phyloP scores from a whole-genome alignment of 1,140 invertebrate species.

The Ceratina japonica region DNA sequence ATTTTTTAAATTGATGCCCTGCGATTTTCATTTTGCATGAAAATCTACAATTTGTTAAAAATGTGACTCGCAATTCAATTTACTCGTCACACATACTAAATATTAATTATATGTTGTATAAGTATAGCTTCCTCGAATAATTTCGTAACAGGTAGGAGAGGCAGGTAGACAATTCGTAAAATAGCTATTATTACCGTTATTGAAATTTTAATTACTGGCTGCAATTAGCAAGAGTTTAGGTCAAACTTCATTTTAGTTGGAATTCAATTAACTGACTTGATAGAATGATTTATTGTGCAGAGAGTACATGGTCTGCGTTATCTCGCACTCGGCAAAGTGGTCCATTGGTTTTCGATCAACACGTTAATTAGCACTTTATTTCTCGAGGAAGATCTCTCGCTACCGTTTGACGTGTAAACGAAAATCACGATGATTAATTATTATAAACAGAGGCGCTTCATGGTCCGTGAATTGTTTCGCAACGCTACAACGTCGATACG shows the following conservation, averaged over 20 bases:
- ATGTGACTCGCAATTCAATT: too few species aligned
- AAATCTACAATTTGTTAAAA: too few species aligned
- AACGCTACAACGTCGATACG: not conserved
- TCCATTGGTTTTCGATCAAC: constrained; percentile 22
- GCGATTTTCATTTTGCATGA: too few species aligned
- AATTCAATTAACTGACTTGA: constrained; percentile 14
- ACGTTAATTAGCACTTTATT: not conserved
- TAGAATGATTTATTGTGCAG: constrained; percentile 10
- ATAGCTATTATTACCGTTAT: not conserved
- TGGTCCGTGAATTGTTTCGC: not conserved
- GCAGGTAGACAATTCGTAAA: too few species aligned
- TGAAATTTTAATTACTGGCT: not conserved
- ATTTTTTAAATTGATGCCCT: too few species aligned
- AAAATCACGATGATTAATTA: constrained; percentile 3
- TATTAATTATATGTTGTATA: too few species aligned
- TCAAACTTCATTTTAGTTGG: not conserved
- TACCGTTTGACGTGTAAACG: not conserved
- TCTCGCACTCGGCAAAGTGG: not conserved
- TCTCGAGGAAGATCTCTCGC: not conserved
- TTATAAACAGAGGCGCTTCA: not conserved
- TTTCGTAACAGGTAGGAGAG: too few species aligned
- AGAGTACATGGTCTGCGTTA: not conserved
- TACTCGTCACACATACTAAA: too few species aligned
- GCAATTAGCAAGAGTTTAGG: not conserved
- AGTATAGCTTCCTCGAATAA: too few species aligned